Percentiles rank a stretch among this genome's conserved stretches.
phyloP scores from a whole-genome alignment of 2,113 vertebrate genomes.

The Himantopus leucocephalus region DNA sequence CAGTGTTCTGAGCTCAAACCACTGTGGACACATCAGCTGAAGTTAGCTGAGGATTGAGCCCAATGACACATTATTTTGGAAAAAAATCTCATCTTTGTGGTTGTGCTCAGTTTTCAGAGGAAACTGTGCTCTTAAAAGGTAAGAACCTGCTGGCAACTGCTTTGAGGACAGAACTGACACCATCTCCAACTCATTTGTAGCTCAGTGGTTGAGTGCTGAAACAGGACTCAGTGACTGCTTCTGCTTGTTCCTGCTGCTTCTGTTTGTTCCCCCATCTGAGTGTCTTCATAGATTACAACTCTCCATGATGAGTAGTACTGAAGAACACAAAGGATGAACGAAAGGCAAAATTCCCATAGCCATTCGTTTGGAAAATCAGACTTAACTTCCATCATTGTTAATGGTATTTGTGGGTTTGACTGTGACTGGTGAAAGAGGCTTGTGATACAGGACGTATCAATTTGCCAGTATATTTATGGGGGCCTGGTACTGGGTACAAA shows the following conservation, averaged over 20 bases:
- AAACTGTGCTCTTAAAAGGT: too few relatives aligned
- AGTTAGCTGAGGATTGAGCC: too few relatives aligned
- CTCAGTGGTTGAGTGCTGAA: neutral
- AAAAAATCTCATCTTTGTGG: too few relatives aligned
- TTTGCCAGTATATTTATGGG: neutral
- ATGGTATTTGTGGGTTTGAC: neutral
- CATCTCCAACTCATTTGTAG: neutral
- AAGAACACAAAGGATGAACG: neutral
- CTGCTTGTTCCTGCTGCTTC: too few relatives aligned
- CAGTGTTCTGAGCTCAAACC: too few relatives aligned
- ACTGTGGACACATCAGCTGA: too few relatives aligned
- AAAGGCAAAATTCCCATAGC: neutral
- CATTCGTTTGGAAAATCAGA: neutral
- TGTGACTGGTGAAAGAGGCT: neutral
- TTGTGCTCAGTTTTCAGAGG: too few relatives aligned
- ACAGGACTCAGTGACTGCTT: neutral
- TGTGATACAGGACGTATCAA: neutral
- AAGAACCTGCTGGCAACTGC: neutral
- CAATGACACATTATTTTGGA: too few relatives aligned
- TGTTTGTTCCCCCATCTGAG: neutral
- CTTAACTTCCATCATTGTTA: neutral
- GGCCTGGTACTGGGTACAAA: neutral
- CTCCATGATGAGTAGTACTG: neutral
- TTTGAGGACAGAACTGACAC: neutral
- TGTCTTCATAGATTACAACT: neutral